These are phyloP conservation scores for Campaea margaritaria DNA, from an alignment of 2,888 invertebrate genomes.

Conservation along the genomic window DNA sequence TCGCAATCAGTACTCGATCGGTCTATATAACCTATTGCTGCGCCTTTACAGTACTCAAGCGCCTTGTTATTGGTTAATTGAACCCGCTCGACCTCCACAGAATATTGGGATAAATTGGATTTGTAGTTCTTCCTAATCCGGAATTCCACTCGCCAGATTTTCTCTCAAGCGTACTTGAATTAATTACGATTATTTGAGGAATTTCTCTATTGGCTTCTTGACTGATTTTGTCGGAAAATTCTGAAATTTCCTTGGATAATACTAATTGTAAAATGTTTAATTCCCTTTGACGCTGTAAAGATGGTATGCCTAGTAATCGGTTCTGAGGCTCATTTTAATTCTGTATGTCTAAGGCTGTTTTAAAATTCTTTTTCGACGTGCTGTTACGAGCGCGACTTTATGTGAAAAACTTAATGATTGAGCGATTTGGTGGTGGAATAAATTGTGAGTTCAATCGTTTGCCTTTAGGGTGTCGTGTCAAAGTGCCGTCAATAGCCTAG, in stretches of 20 bases:
- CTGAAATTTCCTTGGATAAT: too few species aligned
- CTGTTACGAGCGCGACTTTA: conserved; percentile 18
- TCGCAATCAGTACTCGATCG: conserved; percentile 39
- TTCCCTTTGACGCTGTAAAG: too few species aligned
- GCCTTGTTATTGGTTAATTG: conserved; percentile 53
- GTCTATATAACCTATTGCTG: conserved; percentile 40
- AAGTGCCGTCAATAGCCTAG: conserved; percentile 12
- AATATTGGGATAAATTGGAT: conserved; percentile 50
- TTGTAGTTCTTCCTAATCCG: conserved; percentile 49
- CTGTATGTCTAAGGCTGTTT: too few species aligned
- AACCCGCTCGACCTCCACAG: conserved; percentile 47
- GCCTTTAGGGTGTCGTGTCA: conserved; percentile 22
- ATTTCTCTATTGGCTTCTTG: conserved; percentile 34
- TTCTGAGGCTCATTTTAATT: too few species aligned
- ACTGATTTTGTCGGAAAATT: conserved; percentile 31
- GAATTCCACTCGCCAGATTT: conserved; percentile 44
- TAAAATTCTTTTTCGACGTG: not conserved
- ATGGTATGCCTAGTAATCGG: too few species aligned
- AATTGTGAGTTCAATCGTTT: conserved; percentile 20
- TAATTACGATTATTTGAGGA: conserved; percentile 42
- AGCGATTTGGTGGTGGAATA: conserved; percentile 24
- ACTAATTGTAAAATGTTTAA: too few species aligned
- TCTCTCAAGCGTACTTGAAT: conserved; percentile 38
- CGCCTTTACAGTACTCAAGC: conserved; percentile 45
- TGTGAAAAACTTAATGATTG: conserved; percentile 32